Evolutionary conservation across 1,140 invertebrate genomes (phyloP), one percentile per base, ranked within the genome.

Genomic region (Drosophila sechellia): DNA sequence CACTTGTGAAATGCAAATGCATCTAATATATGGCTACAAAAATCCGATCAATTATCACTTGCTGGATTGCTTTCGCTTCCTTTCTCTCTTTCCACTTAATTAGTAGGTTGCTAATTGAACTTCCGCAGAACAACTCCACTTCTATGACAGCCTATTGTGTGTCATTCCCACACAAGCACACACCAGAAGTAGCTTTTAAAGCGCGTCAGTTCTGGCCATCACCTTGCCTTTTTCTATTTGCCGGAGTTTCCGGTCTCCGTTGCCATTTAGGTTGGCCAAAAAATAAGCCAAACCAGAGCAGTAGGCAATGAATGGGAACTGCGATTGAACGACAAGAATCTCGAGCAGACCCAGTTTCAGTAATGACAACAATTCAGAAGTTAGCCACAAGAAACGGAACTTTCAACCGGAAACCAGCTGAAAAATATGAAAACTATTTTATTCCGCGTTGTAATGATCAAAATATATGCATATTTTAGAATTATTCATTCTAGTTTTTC

Each of bases 51-150:
- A 31, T 31, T 22, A 31, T 13, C 25, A 39, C 27, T 43, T 34
- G 13, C 10, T 17, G 6, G 8, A 11, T 63, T 59, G 37, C 43
- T 68, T 48, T 64, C 37, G 57, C 59, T 58, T 25, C 15, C 42
- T 34, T 27, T 10, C 53, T 48, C 59, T 58, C 27, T 17, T 22
- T 34, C 31, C 25, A 25, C 46, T 46, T 39, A 45, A 49, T 60
- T 60, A 34, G 45, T 59, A 43, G 63, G 76, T 71, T 77, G 60
- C 53, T 81, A 72, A 74, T 83, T 78, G 57, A 81, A 79, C 79
- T 81, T 83, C 79, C 79, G 74, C 55, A 64, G 79, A 78, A 59
- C 64, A 79, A 79, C 61, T 74, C 35, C 57, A 39, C 40, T 79
- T 63, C 46, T 48, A 45, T 55, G 27, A 13, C 45, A 34, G 49